Evolutionary conservation across 2,113 vertebrate genomes (phyloP).

Genomic region (Albula goreensis): DNA sequence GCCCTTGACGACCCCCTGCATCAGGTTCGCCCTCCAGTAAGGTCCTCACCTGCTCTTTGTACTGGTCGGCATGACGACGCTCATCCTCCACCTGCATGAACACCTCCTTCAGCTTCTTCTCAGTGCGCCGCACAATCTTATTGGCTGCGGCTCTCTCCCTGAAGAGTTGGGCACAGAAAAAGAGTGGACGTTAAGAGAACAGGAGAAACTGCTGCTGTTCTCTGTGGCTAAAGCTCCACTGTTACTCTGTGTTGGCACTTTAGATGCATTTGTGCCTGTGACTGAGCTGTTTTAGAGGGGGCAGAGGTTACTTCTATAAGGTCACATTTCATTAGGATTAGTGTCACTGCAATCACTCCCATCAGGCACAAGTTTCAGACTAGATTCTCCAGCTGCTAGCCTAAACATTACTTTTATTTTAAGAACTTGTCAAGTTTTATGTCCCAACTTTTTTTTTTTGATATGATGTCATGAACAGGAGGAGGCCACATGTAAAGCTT

Average conservation of each 20-base stretch:
- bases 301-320: too few relatives aligned
- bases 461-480: neutral
- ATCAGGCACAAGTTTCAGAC: too few relatives aligned
- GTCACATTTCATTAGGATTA: too few relatives aligned
- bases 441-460: neutral
- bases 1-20: neutral
- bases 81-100: constrained; percentile 98
- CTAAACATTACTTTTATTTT: too few relatives aligned
- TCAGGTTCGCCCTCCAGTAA: neutral
- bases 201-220: too few relatives aligned
- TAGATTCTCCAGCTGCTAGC: too few relatives aligned
- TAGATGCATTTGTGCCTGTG: too few relatives aligned
- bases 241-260: too few relatives aligned
- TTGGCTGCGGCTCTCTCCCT: constrained; percentile 93
- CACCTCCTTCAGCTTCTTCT: constrained; percentile 97
- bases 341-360: too few relatives aligned
- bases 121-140: constrained; percentile 88
- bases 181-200: neutral
- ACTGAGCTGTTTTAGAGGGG: too few relatives aligned
- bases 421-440: too few relatives aligned
- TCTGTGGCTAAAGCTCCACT: too few relatives aligned
- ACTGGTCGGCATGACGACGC: constrained; percentile 92
- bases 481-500: neutral
- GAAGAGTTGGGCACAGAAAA: neutral
- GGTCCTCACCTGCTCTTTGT: constrained; percentile 87